Conservation (phyloP, 2,113 vertebrate species). For the Hystrix brachyura region DNA sequence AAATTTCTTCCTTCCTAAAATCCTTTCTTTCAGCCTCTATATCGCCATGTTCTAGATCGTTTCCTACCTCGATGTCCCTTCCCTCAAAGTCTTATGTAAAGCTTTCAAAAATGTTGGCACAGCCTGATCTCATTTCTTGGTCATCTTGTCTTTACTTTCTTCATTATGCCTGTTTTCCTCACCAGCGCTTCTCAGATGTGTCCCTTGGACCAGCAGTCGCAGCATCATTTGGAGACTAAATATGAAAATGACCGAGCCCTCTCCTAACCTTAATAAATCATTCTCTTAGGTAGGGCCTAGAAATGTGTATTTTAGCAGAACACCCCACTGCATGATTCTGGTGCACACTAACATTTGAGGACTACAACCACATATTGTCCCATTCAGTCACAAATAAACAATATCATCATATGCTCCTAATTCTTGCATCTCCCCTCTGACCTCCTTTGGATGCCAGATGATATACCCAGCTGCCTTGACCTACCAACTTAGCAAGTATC, state of each 20-base stretch:
- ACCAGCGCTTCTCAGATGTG: neutral
- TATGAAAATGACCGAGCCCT: neutral
- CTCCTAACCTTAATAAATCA: neutral
- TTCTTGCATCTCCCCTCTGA: neutral
- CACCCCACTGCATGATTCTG: neutral
- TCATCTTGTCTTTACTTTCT: conserved; percentile 22
- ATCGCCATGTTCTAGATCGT: neutral
- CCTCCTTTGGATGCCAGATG: neutral
- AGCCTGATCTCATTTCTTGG: neutral
- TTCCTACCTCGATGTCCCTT: neutral
- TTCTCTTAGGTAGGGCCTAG: neutral
- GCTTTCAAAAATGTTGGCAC: neutral
- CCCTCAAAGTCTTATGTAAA: neutral
- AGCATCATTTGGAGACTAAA: neutral
- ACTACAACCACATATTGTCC: neutral
- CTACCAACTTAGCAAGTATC: neutral
- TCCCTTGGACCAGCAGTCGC: neutral
- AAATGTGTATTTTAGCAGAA: neutral
- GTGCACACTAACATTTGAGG: neutral
- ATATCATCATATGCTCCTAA: neutral
- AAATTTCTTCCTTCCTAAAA: neutral
- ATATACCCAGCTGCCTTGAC: neutral
- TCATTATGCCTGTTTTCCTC: neutral
- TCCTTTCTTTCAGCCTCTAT: neutral
- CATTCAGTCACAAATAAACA: neutral